phyloP scores from a whole-genome alignment of 1,140 invertebrate genomes.

The Popillia japonica region DNA sequence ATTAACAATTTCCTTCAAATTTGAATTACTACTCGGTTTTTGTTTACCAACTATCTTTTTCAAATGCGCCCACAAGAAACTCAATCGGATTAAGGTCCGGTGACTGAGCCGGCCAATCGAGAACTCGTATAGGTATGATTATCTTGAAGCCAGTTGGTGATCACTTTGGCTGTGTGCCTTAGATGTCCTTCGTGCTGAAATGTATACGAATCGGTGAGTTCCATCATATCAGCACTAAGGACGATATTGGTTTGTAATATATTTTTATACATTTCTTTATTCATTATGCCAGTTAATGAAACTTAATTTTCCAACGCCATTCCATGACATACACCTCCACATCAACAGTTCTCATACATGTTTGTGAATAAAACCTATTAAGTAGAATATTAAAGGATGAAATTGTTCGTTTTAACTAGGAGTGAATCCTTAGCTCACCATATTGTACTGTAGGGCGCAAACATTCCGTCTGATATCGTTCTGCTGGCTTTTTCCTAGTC shows the following conservation, averaged over 20 bases:
- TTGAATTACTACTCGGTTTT: not conserved
- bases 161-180: not conserved
- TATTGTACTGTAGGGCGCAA: too few species aligned
- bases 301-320: not conserved
- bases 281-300: not conserved
- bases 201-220: not conserved
- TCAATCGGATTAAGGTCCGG: too few species aligned
- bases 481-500: not conserved
- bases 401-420: not conserved
- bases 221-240: too few species aligned
- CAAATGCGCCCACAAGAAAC: not conserved
- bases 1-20: not conserved
- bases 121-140: not conserved
- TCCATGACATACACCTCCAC: not conserved
- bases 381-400: not conserved
- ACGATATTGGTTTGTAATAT: too few species aligned
- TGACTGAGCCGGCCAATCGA: too few species aligned
- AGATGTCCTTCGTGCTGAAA: not conserved
- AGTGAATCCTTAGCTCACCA: too few species aligned
- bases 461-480: not conserved
- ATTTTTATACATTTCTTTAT: too few species aligned
- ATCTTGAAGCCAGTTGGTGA: not conserved
- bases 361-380: not conserved
- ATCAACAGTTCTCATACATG: not conserved
- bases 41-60: not conserved